Base-by-base conservation (phyloP, 37 sponge, comb jelly and placozoan genomes). In the Cliona cf. orientalis region DNA sequence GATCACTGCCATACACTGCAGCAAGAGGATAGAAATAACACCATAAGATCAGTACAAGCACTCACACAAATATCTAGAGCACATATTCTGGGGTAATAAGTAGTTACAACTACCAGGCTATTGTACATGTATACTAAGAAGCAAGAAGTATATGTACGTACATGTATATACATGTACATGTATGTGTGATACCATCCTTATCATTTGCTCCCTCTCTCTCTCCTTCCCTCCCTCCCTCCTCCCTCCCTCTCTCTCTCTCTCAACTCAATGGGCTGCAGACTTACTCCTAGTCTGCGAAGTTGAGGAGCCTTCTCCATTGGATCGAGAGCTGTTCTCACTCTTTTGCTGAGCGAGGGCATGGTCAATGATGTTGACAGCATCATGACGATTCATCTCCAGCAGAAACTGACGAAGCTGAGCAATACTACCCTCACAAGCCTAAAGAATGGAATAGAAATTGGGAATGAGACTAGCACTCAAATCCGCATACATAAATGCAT, bases 351-450 rank as follows among this genome's bases (percentile, higher is more conserved):
- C n/a, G 69, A 82, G 53, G 19, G 62, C 86, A 19, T 85, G 59
- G 41, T 91, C 91, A 32, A 91, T 77, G 31, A 91, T 65, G 64
- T 62, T 86, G 34, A 91, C 83, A 53, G 87, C 87, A 86, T 91
- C 87, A 35, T 0, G 38, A 31, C 83, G 72, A 3, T 42, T 42
- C 60, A 91, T 81, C 65, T 91, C 83, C 2, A 49, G 40, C 21
- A 91, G 66, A 17, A 36, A 35, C 31, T 69, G 57, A 6, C 83
- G 74, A 43, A 91, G 79, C 36, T 76, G 23, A 5, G 71, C 71
- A 22, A 91, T 42, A 58, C 74, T 86, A 6, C 91, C 91, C 65
- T 81, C 86, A 68, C 69, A 80, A 45, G 85, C 84, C 91, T 90
- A 68, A 11, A 41, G n/a, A 59, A 31, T 22, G 44, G 70, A 69